Conservation (phyloP, 2,797 vertebrate genomes). For the Gastrophryne carolinensis region DNA sequence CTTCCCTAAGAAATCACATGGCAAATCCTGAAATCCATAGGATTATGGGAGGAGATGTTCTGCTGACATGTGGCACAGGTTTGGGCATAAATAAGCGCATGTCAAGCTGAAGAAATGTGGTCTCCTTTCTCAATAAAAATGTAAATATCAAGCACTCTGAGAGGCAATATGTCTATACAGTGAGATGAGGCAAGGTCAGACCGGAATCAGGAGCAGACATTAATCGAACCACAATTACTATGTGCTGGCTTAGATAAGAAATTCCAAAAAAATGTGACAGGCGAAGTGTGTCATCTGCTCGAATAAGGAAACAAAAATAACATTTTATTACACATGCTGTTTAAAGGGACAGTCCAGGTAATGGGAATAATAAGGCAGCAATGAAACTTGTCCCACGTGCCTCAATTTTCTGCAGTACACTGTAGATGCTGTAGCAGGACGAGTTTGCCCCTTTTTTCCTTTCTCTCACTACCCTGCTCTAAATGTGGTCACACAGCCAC, state of each 20-base stretch:
- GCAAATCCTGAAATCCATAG: conserved; percentile 50
- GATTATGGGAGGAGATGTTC: conserved; percentile 47
- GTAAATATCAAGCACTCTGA: conserved; percentile 54
- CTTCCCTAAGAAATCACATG: conserved; percentile 18
- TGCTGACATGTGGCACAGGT: conserved; percentile 48
- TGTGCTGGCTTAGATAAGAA: not conserved
- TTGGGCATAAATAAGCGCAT: conserved; percentile 50
- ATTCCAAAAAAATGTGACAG: not conserved
- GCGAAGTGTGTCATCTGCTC: not conserved
- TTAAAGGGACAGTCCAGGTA: too few species aligned
- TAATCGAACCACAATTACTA: conserved; percentile 23
- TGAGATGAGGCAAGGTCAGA: conserved; percentile 5
- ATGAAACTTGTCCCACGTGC: too few species aligned
- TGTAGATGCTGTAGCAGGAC: too few species aligned
- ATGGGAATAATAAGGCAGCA: too few species aligned
- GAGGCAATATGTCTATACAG: conserved; percentile 43
- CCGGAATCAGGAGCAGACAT: not conserved
- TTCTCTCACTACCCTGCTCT: too few species aligned
- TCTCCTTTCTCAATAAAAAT: conserved; percentile 61
- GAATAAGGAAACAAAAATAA: too few species aligned
- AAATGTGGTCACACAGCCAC: too few species aligned
- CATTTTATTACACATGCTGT: too few species aligned
- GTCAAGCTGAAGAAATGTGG: conserved; percentile 51
- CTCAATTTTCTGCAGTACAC: too few species aligned
- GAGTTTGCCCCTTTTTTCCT: too few species aligned